Base-by-base conservation (phyloP, 1,140 invertebrate genomes). In the Zaprionus tsacasi region DNA sequence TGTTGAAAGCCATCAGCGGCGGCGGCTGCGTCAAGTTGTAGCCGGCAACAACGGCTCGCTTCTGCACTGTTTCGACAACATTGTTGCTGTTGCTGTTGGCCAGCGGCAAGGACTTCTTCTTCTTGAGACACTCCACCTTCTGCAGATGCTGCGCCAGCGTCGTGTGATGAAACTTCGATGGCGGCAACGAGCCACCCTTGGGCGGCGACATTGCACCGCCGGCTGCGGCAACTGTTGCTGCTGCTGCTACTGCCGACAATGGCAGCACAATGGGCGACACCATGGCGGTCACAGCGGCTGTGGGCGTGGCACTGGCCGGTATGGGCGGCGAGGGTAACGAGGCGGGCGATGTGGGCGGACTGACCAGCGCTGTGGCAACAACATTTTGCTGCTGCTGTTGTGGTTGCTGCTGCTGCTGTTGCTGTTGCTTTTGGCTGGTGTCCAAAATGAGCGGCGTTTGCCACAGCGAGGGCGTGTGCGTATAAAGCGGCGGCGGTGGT, bases 131-230 rank as follows among this genome's bases (percentile, higher is more conserved):
- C 61, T 90, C 86, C 6, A 92, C 82, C 66, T 91, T 92, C 45
- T 91, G 89, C 63, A 91, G 60, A 57, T 92, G 91, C 45, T 92
- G 91, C 43, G 91, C 91, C 75, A 92, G 50, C 10, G 91, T 92
- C 25, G 79, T 92, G 40, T 92, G 85, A 77, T 92, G 91, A 63
- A 92, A 92, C 57, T 92, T 92, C 17, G 91, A 92, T 21, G 91
- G 91, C 54, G 91, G 89, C 72, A 92, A 61, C 21, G 88, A 64
- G 1, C 78, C 85, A 40, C 45, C 80, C 57, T 90, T 90, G 27
- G 82, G 77, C 57, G 87, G 75, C 27, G 66, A 72, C 54, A 73
- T 58, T 15, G 82, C 40, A 50, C 25, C 73, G 25, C 48, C 30
- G 12, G 27, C 27, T 30, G 27, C 27, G 27, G 72, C 63, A n/a